Evolutionary conservation across 2,113 vertebrate genomes (phyloP), one percentile per base, ranked within the genome.

Genomic region (Pangasianodon gigas): DNA sequence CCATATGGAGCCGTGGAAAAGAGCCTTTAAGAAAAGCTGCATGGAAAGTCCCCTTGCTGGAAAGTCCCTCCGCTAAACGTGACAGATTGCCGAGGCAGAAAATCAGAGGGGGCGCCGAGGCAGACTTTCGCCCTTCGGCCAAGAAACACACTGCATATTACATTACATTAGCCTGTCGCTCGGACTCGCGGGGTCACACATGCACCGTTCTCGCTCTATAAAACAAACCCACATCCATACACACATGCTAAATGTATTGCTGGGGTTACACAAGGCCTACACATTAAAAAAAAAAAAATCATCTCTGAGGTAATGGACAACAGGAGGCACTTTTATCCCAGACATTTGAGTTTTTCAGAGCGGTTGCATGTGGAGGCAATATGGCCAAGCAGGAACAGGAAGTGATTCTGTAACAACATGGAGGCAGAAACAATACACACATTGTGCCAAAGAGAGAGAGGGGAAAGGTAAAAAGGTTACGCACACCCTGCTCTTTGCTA

Each of bases 61-160:
- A 92, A 92, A 92, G 90, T 91, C 90, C 92, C 92, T 90, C 54
- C 46, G 10, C 69, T 90, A 85, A 90, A 90, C 87, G 80, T 88
- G 90, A 93, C 92, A 92, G 89, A 90, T 79, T 93, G 91, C 86
- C 75, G 88, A 92, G 48, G 85, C 86, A 91, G 87, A 60, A 83
- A 87, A 91, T 90, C 89, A 84, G 90, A 82, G 90, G 88, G 58
- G 48, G 84, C 77, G 81, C 46, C 37, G 48, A 37, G 75, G 16
- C 62, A 89, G 92, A 91, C 91, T 90, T 62, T 82, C 86, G 87
- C 89, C 83, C 89, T 67, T 90, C 86, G 89, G 92, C 93, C 91
- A 95, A 94, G 91, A 91, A 93, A 93, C 90, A 93, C 88, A 93
- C 90, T 88, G 90, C 90, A 91, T 91, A 94, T 92, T 90, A 89